Conservation (phyloP, 2,888 invertebrate genomes). For the Anthrax anthrax region DNA sequence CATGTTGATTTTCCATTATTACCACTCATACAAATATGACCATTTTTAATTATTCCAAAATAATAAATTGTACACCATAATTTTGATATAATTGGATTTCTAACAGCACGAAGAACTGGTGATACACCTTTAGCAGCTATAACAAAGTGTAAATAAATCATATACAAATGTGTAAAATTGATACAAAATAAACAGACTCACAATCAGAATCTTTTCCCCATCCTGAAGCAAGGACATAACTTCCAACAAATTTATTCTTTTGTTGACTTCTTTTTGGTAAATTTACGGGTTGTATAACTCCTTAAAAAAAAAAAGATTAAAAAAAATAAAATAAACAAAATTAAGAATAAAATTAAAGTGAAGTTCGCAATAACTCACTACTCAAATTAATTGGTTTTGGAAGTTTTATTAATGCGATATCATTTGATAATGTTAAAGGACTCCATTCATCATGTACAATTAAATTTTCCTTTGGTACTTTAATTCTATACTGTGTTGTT, state of each 20-base stretch:
- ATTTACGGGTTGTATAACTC: slow-evolving; percentile 18
- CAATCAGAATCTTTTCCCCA: slow-evolving; percentile 24
- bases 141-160: background rate
- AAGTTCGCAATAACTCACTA: slow-evolving; percentile 7
- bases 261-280: slow-evolving; percentile 16
- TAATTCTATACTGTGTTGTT: slow-evolving; percentile 10
- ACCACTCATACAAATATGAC: slow-evolving; percentile 17
- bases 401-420: slow-evolving; percentile 9
- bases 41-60: slow-evolving; percentile 13
- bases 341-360: too few relatives aligned
- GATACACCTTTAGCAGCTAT: slow-evolving; percentile 16
- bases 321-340: background rate
- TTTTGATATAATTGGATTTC: slow-evolving; percentile 18
- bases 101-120: slow-evolving; percentile 17
- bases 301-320: slow-evolving; percentile 5
- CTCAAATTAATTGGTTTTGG: slow-evolving; percentile 3
- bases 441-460: slow-evolving; percentile 31
- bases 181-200: slow-evolving; percentile 15
- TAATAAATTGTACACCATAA: slow-evolving; percentile 18
- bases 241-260: slow-evolving; percentile 15
- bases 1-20: slow-evolving; percentile 20
- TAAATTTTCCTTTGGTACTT: slow-evolving; percentile 15
- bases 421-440: slow-evolving; percentile 11
- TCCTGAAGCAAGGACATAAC: slow-evolving; percentile 21
- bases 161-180: too few relatives aligned